A percentile compares a stretch with the other conserved stretches of the same genome.
phyloP scores from a whole-genome alignment of 1,140 invertebrate genomes.

The Reticulitermes speratus region DNA sequence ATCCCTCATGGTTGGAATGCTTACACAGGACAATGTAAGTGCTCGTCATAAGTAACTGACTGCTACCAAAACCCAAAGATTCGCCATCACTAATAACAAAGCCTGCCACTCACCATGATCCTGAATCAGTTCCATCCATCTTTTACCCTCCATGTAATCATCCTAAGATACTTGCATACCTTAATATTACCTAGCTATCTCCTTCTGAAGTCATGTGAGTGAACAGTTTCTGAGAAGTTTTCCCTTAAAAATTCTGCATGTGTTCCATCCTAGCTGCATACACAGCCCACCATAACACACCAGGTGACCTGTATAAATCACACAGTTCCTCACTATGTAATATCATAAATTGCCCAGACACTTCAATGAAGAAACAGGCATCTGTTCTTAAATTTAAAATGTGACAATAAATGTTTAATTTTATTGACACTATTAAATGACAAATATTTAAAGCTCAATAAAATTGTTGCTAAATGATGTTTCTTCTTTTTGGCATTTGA shows the following conservation, averaged over 20 bases:
- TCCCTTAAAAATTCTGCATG: neutral
- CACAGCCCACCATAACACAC: too few relatives aligned
- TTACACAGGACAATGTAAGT: constrained; percentile 73
- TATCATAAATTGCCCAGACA: too few relatives aligned
- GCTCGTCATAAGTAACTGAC: neutral
- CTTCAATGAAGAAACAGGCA: too few relatives aligned
- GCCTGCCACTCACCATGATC: neutral
- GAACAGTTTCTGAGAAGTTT: neutral
- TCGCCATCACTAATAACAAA: neutral
- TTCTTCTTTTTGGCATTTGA: too few relatives aligned
- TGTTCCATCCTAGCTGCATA: too few relatives aligned
- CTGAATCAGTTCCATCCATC: neutral
- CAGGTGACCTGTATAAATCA: too few relatives aligned
- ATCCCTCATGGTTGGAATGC: constrained; percentile 76
- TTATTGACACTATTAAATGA: too few relatives aligned
- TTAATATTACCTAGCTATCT: neutral
- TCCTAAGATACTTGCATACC: neutral
- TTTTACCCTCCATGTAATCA: neutral
- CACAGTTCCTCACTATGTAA: too few relatives aligned
- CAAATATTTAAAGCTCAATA: too few relatives aligned
- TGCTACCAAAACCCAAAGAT: neutral
- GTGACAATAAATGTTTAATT: too few relatives aligned
- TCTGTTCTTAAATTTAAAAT: too few relatives aligned
- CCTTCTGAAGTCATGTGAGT: neutral
- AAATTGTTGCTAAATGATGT: too few relatives aligned